These are phyloP conservation scores for Luidia sarsii DNA, from an alignment of 53 echinoderm and acorn worm genomes.

Conservation along the genomic window DNA sequence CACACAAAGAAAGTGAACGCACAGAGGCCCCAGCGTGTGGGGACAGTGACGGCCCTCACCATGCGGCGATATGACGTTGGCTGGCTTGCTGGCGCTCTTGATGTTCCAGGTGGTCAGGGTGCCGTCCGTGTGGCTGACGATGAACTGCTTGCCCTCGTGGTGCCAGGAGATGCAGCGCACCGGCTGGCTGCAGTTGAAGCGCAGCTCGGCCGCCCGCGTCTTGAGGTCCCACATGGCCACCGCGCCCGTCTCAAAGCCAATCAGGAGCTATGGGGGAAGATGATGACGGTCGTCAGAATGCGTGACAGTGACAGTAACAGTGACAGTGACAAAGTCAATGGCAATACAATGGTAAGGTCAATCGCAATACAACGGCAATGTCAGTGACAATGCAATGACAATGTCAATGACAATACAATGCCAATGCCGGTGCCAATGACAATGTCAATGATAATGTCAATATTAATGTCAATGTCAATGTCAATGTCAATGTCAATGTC, in stretches of 20 bases:
- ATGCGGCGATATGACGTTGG: conserved; percentile 97
- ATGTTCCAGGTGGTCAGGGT: conserved; percentile 96
- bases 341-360: too few relatives aligned
- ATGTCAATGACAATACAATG: too few relatives aligned
- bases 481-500: too few relatives aligned
- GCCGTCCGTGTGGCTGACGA: conserved; percentile 96
- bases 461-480: too few relatives aligned
- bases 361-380: too few relatives aligned
- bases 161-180: conserved; percentile 95
- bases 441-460: too few relatives aligned
- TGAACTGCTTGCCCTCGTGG: conserved; percentile 92
- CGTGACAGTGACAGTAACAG: neutral
- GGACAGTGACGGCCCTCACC: conserved; percentile 77
- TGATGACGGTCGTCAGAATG: neutral
- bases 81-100: conserved; percentile 75
- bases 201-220: conserved; percentile 81
- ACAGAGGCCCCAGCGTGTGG: too few relatives aligned
- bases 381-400: too few relatives aligned
- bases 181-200: conserved; percentile 92
- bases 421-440: too few relatives aligned
- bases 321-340: neutral
- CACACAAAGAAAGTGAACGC: too few relatives aligned
- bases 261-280: conserved; percentile 76
- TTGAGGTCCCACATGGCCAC: conserved; percentile 95
- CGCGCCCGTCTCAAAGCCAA: conserved; percentile 97